These are phyloP conservation scores for Betta splendens DNA, from an alignment of 2,797 vertebrate species.

Conservation along the genomic window DNA sequence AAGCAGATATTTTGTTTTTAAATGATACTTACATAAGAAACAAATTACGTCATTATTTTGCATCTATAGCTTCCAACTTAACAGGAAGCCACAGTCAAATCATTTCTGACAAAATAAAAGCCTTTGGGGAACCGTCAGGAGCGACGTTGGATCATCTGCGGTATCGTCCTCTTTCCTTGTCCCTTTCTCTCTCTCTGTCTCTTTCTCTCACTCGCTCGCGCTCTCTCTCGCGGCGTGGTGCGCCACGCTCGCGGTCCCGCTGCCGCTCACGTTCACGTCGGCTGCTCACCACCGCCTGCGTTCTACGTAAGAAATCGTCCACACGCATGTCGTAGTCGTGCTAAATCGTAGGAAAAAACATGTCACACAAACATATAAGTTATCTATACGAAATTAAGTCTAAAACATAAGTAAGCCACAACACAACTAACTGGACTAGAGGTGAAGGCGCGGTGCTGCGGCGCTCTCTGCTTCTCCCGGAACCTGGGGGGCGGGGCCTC, in stretches of 20 bases:
- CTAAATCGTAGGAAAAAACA: conserved; percentile 70
- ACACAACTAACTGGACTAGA: conserved; percentile 76
- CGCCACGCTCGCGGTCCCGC: conserved; percentile 83
- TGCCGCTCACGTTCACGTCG: conserved; percentile 90
- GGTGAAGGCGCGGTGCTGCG: conserved; percentile 83
- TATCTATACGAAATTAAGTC: no score
- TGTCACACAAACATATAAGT: no score
- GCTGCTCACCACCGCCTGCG: conserved; percentile 94
- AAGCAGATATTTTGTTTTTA: conserved; percentile 6
- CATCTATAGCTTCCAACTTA: conserved; percentile 12
- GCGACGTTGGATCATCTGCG: conserved; percentile 81
- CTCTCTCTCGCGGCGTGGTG: conserved; percentile 56
- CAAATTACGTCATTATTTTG: conserved; percentile 22
- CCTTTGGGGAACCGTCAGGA: not conserved
- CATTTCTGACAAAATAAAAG: conserved; percentile 41
- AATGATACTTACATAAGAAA: conserved; percentile 38
- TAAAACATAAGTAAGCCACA: not conserved
- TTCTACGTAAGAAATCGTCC: conserved; percentile 96
- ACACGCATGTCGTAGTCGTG: conserved; percentile 99
- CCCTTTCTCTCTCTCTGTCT: conserved; percentile 87
- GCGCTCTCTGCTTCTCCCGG: conserved; percentile 88
- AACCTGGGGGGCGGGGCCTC: conserved; percentile 87
- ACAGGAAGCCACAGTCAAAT: not conserved
- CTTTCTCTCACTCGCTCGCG: conserved; percentile 88
- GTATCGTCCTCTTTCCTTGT: conserved; percentile 92